Evolutionary conservation across 2,888 invertebrate species (phyloP), one percentile per base, ranked within the genome.

Genomic region (Lepidonotus clava): DNA sequence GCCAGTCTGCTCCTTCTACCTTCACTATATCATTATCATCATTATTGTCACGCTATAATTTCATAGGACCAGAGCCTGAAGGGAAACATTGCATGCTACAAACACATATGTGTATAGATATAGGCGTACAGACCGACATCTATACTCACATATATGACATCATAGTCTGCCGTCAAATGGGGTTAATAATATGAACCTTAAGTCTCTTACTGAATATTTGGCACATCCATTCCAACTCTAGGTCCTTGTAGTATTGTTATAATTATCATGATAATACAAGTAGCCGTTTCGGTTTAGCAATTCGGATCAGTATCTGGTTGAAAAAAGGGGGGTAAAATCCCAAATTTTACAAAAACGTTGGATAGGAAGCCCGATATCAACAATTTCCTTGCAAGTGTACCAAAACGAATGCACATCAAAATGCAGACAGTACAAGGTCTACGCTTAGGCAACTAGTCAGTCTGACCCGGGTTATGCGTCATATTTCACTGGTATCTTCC

Each of bases 161-260:
- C n/a, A n/a, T n/a, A n/a, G n/a, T 46, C 8, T 71, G 71, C 38
- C 4, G 71, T 71, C 71, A 34, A 71, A n/a, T 71, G 34, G 36
- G 34, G 38, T 71, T 71, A 71, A n/a, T n/a, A n/a, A 24, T 5
- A 38, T 71, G 71, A 36, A 34, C 36, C 46, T 80, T 46, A 80
- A 80, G 80, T 80, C 80, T 80, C 80, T 71, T 71, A 46, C 80
- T 46, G 80, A 51, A 80, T 80, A 80, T 80, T 80, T 80, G 80
- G 80, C 80, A 80, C 80, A 80, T 80, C 80, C 80, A 80, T 76
- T 76, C 76, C 40, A 76, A 61, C 71, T 71, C 71, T 36, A 38
- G 71, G 71, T 34, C 21, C 32, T n/a, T n/a, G 14, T 38, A 36
- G 18, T 36, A 71, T 71, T 0, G 8, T 71, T 38, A 34, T 71